Conservation (phyloP, 1,140 invertebrate genomes). For the Sycobia sp. region DNA sequence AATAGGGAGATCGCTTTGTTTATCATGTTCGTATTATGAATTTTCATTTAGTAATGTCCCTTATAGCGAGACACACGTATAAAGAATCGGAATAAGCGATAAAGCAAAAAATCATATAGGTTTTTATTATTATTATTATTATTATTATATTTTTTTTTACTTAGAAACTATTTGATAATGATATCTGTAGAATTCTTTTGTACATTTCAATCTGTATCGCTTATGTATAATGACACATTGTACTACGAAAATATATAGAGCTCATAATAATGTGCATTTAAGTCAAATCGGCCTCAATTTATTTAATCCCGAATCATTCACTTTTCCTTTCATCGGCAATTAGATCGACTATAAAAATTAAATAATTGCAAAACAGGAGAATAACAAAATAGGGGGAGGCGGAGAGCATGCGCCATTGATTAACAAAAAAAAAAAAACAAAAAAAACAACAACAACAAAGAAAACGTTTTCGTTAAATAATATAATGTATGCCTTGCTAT, state of each 20-base stretch:
- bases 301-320: not conserved
- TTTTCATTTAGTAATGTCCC: slow-evolving; percentile 10
- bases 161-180: slow-evolving; percentile 28
- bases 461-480: too few species aligned
- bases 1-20: slow-evolving; percentile 11
- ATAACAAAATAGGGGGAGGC: too few species aligned
- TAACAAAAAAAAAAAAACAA: too few species aligned
- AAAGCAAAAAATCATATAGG: not conserved
- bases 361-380: too few species aligned
- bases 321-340: too few species aligned
- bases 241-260: slow-evolving; percentile 34
- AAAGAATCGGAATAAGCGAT: slow-evolving; percentile 1
- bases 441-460: too few species aligned
- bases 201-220: slow-evolving; percentile 31
- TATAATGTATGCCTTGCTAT: too few species aligned
- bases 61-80: not conserved
- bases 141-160: slow-evolving; percentile 18
- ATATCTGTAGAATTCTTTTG: slow-evolving; percentile 28
- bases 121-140: too few species aligned
- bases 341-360: too few species aligned
- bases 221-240: slow-evolving; percentile 25
- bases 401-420: too few species aligned
- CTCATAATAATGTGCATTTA: slow-evolving; percentile 32
- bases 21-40: slow-evolving; percentile 8
- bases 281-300: slow-evolving; percentile 14